Conservation (phyloP, 2,888 invertebrate species). For the Drosophila prostipennis region DNA sequence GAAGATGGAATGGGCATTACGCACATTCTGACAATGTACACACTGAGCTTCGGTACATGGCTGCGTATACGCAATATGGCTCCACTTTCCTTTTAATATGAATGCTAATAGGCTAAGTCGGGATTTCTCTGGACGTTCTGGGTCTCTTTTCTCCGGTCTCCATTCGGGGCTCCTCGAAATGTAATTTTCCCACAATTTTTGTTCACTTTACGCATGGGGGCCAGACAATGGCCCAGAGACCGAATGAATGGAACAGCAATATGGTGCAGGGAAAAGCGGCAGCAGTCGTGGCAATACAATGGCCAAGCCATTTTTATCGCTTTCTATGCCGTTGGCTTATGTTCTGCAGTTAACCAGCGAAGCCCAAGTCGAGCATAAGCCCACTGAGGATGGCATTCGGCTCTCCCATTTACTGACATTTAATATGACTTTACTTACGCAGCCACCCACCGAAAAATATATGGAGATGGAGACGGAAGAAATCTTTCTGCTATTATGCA, state of each 20-base stretch:
- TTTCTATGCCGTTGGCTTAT: slow-evolving; percentile 69
- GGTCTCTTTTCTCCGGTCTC: too few species aligned
- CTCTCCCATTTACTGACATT: slow-evolving; percentile 44
- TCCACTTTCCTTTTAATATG: slow-evolving; percentile 80
- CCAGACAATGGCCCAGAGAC: slow-evolving; percentile 60
- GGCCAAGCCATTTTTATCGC: slow-evolving; percentile 77
- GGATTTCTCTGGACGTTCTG: slow-evolving; percentile 65
- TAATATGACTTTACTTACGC: slow-evolving; percentile 67
- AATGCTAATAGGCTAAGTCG: slow-evolving; percentile 80
- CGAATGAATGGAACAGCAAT: slow-evolving; percentile 35
- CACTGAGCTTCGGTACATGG: slow-evolving; percentile 58
- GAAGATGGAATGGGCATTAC: slow-evolving; percentile 11
- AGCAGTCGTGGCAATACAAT: slow-evolving; percentile 38
- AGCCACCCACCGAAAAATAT: slow-evolving; percentile 31
- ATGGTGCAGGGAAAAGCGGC: slow-evolving; percentile 14
- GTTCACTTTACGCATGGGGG: slow-evolving; percentile 74
- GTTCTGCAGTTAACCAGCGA: slow-evolving; percentile 75
- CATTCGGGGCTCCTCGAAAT: slow-evolving; percentile 55
- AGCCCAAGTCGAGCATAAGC: slow-evolving; percentile 8
- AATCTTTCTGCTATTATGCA: slow-evolving; percentile 64
- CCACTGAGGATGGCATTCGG: slow-evolving; percentile 11
- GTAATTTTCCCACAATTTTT: slow-evolving; percentile 79
- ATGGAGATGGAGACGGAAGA: not conserved
- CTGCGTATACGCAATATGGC: slow-evolving; percentile 77
- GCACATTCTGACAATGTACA: slow-evolving; percentile 37